Conservation (phyloP, 2,797 vertebrate species). For the Neosalanx taihuensis region DNA sequence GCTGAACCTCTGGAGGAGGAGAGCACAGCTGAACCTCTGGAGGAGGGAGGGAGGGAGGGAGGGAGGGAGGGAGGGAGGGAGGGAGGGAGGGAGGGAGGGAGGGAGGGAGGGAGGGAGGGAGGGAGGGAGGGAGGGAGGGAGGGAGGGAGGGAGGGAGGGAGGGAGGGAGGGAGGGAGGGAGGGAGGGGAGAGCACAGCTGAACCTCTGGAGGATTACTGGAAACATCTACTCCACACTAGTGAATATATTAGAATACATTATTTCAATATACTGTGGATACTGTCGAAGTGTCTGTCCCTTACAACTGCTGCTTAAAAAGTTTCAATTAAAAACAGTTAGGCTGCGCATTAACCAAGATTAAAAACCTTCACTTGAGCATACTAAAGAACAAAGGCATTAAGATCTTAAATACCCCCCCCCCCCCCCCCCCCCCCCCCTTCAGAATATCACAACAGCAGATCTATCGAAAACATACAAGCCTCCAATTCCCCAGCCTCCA, state of each 20-base stretch:
- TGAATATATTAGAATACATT: neutral
- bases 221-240: neutral
- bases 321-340: slow-evolving; percentile 28
- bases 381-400: slow-evolving; percentile 31
- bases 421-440: slow-evolving; percentile 42
- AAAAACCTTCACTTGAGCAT: slow-evolving; percentile 13
- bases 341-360: slow-evolving; percentile 27
- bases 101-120: too few relatives aligned
- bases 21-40: too few relatives aligned
- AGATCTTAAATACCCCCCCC: slow-evolving; percentile 34
- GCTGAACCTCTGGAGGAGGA: neutral
- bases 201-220: neutral
- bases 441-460: slow-evolving; percentile 43
- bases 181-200: too few relatives aligned
- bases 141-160: too few relatives aligned
- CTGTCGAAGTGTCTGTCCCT: neutral
- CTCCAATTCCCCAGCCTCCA: slow-evolving; percentile 68
- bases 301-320: neutral
- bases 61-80: too few relatives aligned
- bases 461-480: slow-evolving; percentile 53
- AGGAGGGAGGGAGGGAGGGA: too few relatives aligned
- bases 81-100: too few relatives aligned
- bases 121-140: too few relatives aligned
- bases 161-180: too few relatives aligned
- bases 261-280: neutral